Evolutionary conservation across 2,797 vertebrate species (phyloP), one percentile per base, ranked within the genome.

Genomic region (Tauraco hartlaubi): DNA sequence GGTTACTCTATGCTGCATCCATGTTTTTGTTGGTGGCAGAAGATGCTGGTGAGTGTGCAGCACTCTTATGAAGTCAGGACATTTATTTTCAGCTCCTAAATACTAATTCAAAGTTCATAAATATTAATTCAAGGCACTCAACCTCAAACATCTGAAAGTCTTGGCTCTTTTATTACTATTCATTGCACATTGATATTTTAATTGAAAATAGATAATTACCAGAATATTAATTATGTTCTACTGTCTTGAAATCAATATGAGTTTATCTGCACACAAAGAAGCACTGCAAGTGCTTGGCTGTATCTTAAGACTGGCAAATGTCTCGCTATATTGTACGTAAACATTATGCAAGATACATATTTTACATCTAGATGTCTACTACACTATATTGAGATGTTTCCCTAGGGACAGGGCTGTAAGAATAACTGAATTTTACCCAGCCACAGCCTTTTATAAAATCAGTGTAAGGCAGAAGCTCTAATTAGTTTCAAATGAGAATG

Each of bases 41-140:
- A 92, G 81, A 80, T 63, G 55, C 37, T 91, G 49, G 31, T 91
- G 86, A 89, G 71, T 28, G 35, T 59, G 61, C 56, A 80, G 63
- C n/a, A 54, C 46, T 58, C 69, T 66, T 61, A 39, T 1, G 7
- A 85, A 93, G 49, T 85, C 80, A 91, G 71, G 54, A 67, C 15
- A 19, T 46, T 25, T 16, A 25, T 10, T 82, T 90, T 49, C 67
- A 6, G 4, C 43, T 93, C 88, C 95, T 95, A 78, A 95, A 95
- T 96, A 96, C 95, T 95, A 78, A 95, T 86, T 64, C 22, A 55
- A 81, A 41, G 4, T 46, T 93, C 88, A 95, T 95, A 78, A 95
- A 95, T 96, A 96, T 95, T 95, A 78, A 95, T 86, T 64, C 25
- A 59, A 81, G 62, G 28, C 64, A 82, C 44, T 71, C 74, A 92